Percentiles rank a stretch among this genome's conserved stretches.
Evolutionary conservation across 2,888 invertebrate genomes (phyloP).

Genomic region (Hedya salicella): DNA sequence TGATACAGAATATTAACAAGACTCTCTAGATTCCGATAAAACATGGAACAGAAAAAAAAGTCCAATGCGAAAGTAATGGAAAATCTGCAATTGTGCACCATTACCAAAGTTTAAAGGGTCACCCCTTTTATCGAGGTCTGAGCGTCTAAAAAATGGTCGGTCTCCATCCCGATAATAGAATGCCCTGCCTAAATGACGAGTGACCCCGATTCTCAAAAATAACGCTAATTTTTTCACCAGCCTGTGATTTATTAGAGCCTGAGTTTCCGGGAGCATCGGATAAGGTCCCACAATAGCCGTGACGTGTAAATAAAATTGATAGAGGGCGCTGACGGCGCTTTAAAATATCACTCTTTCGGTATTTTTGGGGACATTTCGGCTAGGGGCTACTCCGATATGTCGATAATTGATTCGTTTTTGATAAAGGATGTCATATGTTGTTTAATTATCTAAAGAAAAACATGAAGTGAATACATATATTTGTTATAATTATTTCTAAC

Average conservation of each 20-base stretch:
- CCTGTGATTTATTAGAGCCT: slow-evolving; percentile 69
- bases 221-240: slow-evolving; percentile 66
- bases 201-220: slow-evolving; percentile 63
- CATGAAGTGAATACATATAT: too few species aligned
- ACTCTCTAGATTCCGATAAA: background rate
- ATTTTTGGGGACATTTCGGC: background rate
- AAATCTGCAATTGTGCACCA: slow-evolving; percentile 33
- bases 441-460: too few species aligned
- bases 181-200: slow-evolving; percentile 58
- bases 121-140: slow-evolving; percentile 55
- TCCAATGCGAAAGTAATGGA: slow-evolving; percentile 34
- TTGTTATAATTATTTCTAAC: too few species aligned
- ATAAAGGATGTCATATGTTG: too few species aligned
- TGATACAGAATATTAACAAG: background rate
- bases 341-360: slow-evolving; percentile 31
- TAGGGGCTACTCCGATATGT: background rate
- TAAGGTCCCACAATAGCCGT: slow-evolving; percentile 61
- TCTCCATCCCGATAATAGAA: slow-evolving; percentile 58
- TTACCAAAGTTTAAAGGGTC: slow-evolving; percentile 49
- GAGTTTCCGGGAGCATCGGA: slow-evolving; percentile 59
- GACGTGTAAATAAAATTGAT: slow-evolving; percentile 68
- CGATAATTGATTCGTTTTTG: background rate
- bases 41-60: slow-evolving; percentile 17
- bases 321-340: slow-evolving; percentile 50
- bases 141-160: slow-evolving; percentile 60